Conservation (phyloP, 1,140 invertebrate genomes). For the Mercenaria mercenaria region DNA sequence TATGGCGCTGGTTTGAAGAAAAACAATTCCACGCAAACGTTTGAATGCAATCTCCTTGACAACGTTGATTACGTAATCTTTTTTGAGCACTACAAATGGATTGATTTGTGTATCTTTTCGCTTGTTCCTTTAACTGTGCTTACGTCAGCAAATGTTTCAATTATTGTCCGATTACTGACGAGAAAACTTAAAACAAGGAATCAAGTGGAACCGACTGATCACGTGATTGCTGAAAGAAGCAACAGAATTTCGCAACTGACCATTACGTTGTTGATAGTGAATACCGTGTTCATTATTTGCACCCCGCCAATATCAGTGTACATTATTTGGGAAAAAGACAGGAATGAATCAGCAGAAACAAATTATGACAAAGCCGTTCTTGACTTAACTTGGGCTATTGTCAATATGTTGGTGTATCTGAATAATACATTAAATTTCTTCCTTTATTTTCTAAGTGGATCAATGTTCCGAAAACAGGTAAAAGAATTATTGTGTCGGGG, state of each 20-base stretch:
- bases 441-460: constrained; percentile 14
- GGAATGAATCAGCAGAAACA: not conserved
- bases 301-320: constrained; percentile 14
- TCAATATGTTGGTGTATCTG: constrained; percentile 41
- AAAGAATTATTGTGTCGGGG: too few relatives aligned
- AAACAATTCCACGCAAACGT: not conserved
- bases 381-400: constrained; percentile 31
- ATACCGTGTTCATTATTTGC: constrained; percentile 24
- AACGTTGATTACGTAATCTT: constrained; percentile 33
- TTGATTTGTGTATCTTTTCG: constrained; percentile 59
- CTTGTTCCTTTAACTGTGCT: constrained; percentile 42
- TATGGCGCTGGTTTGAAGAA: constrained; percentile 49
- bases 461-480: constrained; percentile 28
- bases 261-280: not conserved
- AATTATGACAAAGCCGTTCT: not conserved
- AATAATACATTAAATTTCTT: constrained; percentile 33
- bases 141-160: constrained; percentile 27
- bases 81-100: constrained; percentile 54
- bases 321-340: not conserved
- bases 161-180: constrained; percentile 28
- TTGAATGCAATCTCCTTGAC: not conserved
- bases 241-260: constrained; percentile 2
- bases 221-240: not conserved
- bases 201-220: not conserved
- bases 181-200: not conserved